Conservation (phyloP, 2,888 invertebrate genomes). For the Drosophila robusta region DNA sequence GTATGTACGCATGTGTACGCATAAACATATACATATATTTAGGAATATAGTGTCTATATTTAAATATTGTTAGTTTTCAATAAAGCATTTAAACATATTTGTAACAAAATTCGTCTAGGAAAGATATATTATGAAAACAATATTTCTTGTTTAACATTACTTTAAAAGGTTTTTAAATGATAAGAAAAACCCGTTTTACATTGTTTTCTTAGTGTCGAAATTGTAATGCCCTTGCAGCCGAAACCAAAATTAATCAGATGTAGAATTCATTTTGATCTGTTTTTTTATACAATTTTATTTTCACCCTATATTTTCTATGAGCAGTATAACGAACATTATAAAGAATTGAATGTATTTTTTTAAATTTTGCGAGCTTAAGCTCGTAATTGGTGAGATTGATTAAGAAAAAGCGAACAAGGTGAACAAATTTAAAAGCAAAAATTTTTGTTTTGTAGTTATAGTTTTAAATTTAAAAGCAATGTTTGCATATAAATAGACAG, state of each 20-base stretch:
- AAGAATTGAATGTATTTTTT: neutral
- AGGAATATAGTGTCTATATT: neutral
- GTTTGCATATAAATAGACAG: neutral
- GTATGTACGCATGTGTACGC: neutral
- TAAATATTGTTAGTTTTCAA: conserved; percentile 1
- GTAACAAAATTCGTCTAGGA: neutral
- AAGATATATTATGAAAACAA: neutral
- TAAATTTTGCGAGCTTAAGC: neutral
- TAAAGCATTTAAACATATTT: neutral
- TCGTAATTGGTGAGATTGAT: neutral
- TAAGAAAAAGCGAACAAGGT: neutral
- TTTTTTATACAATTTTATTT: neutral
- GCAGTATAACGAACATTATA: neutral
- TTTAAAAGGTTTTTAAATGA: neutral
- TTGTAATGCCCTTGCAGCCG: neutral
- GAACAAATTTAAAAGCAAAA: no score
- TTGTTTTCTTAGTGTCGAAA: no score
- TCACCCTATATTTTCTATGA: no score
- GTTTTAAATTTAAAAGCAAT: neutral
- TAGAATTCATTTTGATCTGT: neutral
- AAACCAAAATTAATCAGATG: neutral
- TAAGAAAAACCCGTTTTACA: neutral
- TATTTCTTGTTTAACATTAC: no score
- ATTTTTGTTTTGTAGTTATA: neutral
- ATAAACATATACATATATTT: neutral